A percentile compares a stretch with the other conserved stretches of the same genome.
Evolutionary conservation across 2,113 vertebrate genomes (phyloP).

Genomic region (Centrocercus urophasianus): DNA sequence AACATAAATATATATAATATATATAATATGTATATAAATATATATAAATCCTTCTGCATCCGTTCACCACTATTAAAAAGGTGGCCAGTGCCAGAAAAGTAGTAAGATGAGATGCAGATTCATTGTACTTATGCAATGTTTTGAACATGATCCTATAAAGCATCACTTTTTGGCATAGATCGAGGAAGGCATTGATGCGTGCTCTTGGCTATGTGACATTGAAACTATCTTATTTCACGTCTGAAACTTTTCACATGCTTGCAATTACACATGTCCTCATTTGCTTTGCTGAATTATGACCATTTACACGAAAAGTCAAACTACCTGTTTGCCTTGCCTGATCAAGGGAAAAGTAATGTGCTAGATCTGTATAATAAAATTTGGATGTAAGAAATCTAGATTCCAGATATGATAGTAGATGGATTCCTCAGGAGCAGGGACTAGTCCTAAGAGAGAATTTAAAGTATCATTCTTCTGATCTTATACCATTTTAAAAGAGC

Average conservation of each 20-base stretch:
- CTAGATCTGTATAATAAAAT: background rate
- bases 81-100: background rate
- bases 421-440: background rate
- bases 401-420: background rate
- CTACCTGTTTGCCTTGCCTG: background rate
- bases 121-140: background rate
- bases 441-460: background rate
- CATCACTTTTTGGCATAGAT: background rate
- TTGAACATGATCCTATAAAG: background rate
- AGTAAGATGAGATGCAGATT: background rate
- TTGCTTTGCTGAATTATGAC: background rate
- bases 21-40: too few species aligned
- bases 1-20: background rate
- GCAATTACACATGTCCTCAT: rapidly evolving
- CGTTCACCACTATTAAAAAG: background rate
- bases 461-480: background rate
- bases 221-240: background rate
- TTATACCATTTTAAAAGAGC: background rate
- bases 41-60: background rate
- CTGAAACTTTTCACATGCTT: background rate
- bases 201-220: background rate
- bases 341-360: background rate
- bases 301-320: background rate
- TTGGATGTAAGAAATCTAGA: background rate
- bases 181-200: background rate